phyloP scores from a whole-genome alignment of 2,113 vertebrate genomes.

The Hippocampus guttulatus region DNA sequence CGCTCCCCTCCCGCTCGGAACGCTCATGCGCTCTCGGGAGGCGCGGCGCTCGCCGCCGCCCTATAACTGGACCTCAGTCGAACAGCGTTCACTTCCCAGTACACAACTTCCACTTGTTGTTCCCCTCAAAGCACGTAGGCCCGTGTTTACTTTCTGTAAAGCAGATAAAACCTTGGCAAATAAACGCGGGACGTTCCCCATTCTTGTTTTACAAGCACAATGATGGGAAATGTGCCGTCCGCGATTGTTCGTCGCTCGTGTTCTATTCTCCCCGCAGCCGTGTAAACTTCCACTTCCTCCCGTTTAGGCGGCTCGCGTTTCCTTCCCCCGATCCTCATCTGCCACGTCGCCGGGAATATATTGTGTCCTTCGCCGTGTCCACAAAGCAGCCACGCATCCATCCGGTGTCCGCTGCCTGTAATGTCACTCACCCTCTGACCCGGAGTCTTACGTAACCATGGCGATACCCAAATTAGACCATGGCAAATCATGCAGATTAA shows the following conservation, averaged over 20 bases:
- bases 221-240: constrained; percentile 31
- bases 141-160: constrained; percentile 5
- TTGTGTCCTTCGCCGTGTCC: constrained; percentile 22
- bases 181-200: constrained; percentile 12
- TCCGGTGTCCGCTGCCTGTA: constrained; percentile 33
- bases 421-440: constrained; percentile 67
- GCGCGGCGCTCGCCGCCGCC: neutral
- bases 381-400: constrained; percentile 43
- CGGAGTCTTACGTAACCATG: constrained; percentile 67
- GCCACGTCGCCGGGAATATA: constrained; percentile 9
- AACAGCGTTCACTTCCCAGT: neutral
- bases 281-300: constrained; percentile 61
- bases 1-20: constrained; percentile 11
- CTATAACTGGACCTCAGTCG: neutral
- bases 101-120: neutral
- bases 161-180: constrained; percentile 1
- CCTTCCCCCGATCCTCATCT: constrained; percentile 49
- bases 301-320: constrained; percentile 36
- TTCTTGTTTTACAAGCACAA: constrained; percentile 32
- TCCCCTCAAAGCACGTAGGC: neutral
- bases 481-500: constrained; percentile 60
- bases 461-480: constrained; percentile 67
- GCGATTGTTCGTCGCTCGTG: constrained; percentile 17
- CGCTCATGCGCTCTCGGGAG: neutral
- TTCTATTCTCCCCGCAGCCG: constrained; percentile 13